Percentiles rank a stretch among this genome's conserved stretches.
phyloP scores from a whole-genome alignment of 2,797 vertebrate genomes.

The Decapterus maruadsi region DNA sequence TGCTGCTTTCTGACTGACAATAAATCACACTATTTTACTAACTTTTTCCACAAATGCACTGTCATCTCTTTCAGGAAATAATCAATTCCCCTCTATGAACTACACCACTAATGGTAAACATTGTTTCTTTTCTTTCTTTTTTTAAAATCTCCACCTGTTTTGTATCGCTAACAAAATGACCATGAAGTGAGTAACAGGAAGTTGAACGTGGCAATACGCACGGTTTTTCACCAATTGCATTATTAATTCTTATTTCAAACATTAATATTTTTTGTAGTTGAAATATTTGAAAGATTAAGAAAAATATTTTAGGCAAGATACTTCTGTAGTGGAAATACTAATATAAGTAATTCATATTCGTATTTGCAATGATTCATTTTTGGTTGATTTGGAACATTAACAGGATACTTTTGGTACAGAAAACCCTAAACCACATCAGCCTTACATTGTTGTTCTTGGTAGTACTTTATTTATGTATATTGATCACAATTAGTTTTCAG shows the following conservation, averaged over 20 bases:
- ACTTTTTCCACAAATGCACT: conserved; percentile 30
- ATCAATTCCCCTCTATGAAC: conserved; percentile 14
- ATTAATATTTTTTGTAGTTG: not conserved
- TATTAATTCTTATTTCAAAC: not conserved
- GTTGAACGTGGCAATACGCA: not conserved
- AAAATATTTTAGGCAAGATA: not conserved
- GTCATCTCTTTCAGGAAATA: conserved; percentile 58
- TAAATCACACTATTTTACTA: conserved; percentile 34
- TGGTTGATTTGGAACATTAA: not conserved
- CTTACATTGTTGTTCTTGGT: not conserved
- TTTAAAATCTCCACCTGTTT: not conserved
- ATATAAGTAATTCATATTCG: no score
- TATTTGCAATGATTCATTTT: not conserved
- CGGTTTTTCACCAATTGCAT: not conserved
- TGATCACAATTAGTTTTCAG: not conserved
- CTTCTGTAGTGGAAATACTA: not conserved
- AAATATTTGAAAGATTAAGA: not conserved
- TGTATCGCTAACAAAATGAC: not conserved
- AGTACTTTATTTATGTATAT: not conserved
- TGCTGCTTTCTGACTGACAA: conserved; percentile 4
- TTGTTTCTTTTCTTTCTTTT: not conserved
- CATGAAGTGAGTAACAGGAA: not conserved
- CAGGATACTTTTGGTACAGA: no score
- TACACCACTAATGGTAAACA: conserved; percentile 59
- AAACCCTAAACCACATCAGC: not conserved